phyloP scores from a whole-genome alignment of 2,888 invertebrate genomes.

The Cataglyphis rosenhaueri region DNA sequence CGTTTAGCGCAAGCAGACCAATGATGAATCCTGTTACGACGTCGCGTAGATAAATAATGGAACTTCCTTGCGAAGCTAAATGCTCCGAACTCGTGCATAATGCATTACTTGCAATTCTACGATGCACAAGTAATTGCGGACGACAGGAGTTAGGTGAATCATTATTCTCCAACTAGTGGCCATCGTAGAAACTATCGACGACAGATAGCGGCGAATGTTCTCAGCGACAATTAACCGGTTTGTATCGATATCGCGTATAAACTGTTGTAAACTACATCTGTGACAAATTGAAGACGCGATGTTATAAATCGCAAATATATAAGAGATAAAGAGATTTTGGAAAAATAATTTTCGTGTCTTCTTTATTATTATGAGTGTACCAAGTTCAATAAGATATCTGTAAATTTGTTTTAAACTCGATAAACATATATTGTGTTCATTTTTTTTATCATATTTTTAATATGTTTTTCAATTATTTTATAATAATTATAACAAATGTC shows the following conservation, averaged over 20 bases:
- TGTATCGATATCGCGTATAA: constrained; percentile 1
- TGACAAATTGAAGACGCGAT: not conserved
- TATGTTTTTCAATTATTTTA: not conserved
- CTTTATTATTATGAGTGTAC: not conserved
- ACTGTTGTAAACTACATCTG: not conserved
- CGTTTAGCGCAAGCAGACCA: constrained; percentile 33
- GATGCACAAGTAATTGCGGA: constrained; percentile 61
- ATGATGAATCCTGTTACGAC: constrained; percentile 48
- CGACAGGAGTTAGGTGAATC: constrained; percentile 51
- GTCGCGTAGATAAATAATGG: constrained; percentile 65
- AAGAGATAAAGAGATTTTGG: not conserved
- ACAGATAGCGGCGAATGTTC: constrained; percentile 26
- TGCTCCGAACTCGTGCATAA: constrained; percentile 63
- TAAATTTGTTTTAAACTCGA: not conserved
- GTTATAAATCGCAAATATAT: not conserved
- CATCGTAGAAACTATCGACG: constrained; percentile 42
- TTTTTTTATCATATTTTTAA: not conserved
- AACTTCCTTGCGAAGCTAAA: constrained; percentile 61
- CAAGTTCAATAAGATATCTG: not conserved
- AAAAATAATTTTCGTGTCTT: not conserved
- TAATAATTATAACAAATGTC: not conserved
- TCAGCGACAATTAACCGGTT: constrained; percentile 31
- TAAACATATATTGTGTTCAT: not conserved
- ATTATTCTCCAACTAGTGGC: constrained; percentile 44
- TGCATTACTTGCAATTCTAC: constrained; percentile 67